Percentiles rank a stretch among this genome's conserved stretches.
phyloP scores from a whole-genome alignment of 2,888 invertebrate species.

The Hesperia comma region DNA sequence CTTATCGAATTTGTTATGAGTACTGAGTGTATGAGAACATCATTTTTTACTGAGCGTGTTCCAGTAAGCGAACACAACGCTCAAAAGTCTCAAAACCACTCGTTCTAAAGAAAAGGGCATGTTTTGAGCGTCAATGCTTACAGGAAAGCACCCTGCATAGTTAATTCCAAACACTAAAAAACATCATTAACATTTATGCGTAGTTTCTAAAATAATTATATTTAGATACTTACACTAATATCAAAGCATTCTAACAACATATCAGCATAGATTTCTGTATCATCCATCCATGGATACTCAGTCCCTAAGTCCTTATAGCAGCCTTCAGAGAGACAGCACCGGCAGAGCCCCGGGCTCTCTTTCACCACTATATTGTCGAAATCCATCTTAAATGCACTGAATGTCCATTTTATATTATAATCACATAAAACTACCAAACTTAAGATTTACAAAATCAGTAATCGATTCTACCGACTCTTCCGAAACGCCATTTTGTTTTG shows the following conservation, averaged over 20 bases:
- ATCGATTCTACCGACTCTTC: slow-evolving; percentile 1
- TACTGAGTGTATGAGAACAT: no score
- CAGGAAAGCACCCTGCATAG: no score
- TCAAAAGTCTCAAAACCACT: no score
- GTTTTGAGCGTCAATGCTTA: no score
- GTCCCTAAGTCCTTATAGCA: slow-evolving; percentile 75
- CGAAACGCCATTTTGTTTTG: slow-evolving; percentile 45
- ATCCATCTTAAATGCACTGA: slow-evolving; percentile 59
- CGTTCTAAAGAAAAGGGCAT: no score
- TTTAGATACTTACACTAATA: slow-evolving; percentile 68
- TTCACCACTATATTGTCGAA: slow-evolving; percentile 74
- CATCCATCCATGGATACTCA: slow-evolving; percentile 77
- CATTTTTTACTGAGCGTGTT: no score
- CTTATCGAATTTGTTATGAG: no score
- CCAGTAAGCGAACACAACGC: no score
- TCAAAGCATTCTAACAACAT: slow-evolving; percentile 79
- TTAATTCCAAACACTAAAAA: not conserved
- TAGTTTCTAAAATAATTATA: not conserved
- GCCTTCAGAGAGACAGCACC: slow-evolving; percentile 78
- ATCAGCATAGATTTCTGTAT: slow-evolving; percentile 77
- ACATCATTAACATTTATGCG: not conserved
- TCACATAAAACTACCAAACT: not conserved
- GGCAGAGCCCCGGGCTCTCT: slow-evolving; percentile 77
- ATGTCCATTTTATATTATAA: not conserved
- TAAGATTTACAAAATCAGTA: not conserved